Conservation (phyloP, 2,113 vertebrate species). For the Amazona vittata region DNA sequence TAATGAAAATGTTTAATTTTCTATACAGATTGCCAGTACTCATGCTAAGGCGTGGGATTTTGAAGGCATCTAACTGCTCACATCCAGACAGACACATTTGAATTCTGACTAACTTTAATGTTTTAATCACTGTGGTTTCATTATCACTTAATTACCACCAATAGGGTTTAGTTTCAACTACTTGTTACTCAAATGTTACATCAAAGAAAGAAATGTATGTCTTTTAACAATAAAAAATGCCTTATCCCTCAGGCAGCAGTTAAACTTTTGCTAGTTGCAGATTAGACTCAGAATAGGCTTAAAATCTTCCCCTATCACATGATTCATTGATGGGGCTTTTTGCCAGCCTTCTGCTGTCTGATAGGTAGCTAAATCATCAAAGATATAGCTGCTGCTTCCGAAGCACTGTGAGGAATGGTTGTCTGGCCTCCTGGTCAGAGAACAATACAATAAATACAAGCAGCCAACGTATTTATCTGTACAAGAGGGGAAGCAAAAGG, state of each 20-base stretch:
- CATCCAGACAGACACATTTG: neutral
- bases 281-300: neutral
- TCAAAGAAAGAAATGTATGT: neutral
- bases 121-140: neutral
- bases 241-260: neutral
- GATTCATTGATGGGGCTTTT: neutral
- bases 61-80: neutral
- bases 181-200: neutral
- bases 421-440: neutral
- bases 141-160: neutral
- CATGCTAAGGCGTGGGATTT: conserved; percentile 2
- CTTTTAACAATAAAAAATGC: neutral
- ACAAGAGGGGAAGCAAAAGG: neutral
- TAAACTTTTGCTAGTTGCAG: neutral
- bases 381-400: neutral
- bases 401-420: neutral
- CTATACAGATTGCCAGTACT: neutral
- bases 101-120: neutral
- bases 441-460: neutral
- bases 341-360: neutral
- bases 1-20: conserved; percentile 37
- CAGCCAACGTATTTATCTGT: neutral
- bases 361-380: neutral
- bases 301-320: neutral
- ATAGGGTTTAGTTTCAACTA: neutral